These are phyloP conservation scores for Coregonus sp. DNA, from an alignment of 2,797 vertebrate species.

Conservation along the genomic window DNA sequence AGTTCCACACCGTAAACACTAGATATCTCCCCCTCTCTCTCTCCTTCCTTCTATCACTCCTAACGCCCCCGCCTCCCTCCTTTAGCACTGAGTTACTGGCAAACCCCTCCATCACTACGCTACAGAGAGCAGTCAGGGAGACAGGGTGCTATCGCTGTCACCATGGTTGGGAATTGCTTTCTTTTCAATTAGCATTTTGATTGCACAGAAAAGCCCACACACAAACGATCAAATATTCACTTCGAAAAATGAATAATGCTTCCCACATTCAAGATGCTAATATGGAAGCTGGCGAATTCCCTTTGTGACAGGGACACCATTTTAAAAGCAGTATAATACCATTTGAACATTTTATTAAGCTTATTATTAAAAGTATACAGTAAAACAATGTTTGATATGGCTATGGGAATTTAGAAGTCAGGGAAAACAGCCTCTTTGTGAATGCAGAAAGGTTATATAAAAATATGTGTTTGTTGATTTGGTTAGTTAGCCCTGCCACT, in stretches of 20 bases:
- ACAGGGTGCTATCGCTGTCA: constrained; percentile 40
- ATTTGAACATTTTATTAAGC: constrained; percentile 23
- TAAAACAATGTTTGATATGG: constrained; percentile 33
- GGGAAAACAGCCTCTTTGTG: constrained; percentile 35
- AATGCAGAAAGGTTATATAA: constrained; percentile 4
- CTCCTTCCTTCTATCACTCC: constrained; percentile 17
- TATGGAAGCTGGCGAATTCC: constrained; percentile 28
- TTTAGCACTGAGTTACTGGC: neutral
- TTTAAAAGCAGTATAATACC: constrained; percentile 38
- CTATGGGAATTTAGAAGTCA: constrained; percentile 7
- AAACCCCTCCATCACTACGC: constrained; percentile 34
- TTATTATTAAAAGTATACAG: constrained; percentile 8
- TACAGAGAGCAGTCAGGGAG: constrained; percentile 38
- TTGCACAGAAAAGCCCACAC: constrained; percentile 51
- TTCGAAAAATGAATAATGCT: constrained; percentile 55
- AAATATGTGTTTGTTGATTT: constrained; percentile 36
- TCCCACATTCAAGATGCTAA: constrained; percentile 49
- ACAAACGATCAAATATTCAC: constrained; percentile 66
- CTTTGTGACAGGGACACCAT: constrained; percentile 31
- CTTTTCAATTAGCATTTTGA: constrained; percentile 75
- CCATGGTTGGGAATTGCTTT: constrained; percentile 48
- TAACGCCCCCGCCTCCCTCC: constrained; percentile 10
- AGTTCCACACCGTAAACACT: neutral
- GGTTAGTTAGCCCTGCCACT: constrained; percentile 26
- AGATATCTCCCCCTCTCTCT: constrained; percentile 10